Conservation (phyloP, 2,797 vertebrate genomes). For the Ptychobarbus kaznakovi region DNA sequence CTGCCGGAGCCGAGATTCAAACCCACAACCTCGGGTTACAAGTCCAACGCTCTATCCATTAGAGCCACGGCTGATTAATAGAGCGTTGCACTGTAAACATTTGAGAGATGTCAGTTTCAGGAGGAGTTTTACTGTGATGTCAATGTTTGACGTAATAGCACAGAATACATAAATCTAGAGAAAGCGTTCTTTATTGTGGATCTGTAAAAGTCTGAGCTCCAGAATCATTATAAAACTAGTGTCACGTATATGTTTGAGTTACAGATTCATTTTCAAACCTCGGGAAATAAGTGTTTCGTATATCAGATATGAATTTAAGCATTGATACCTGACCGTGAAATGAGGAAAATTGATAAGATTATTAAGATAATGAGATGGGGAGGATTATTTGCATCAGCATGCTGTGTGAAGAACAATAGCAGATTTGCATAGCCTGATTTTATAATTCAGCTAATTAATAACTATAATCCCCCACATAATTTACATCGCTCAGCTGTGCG, state of each 20-base stretch:
- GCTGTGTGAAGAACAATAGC: neutral
- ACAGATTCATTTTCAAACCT: neutral
- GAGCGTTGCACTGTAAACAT: neutral
- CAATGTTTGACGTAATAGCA: neutral
- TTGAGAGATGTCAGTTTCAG: neutral
- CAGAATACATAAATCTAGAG: neutral
- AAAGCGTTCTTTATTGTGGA: neutral
- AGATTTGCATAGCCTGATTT: conserved; percentile 1
- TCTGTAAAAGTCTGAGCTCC: neutral
- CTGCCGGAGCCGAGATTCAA: too few species aligned
- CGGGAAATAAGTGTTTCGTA: neutral
- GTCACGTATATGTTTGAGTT: neutral
- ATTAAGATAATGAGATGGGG: neutral
- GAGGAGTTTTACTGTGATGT: neutral
- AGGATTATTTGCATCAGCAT: neutral
- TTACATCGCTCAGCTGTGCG: neutral
- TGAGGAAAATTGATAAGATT: neutral
- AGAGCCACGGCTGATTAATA: neutral
- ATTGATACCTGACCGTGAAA: neutral
- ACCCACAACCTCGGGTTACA: too few species aligned
- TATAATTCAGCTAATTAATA: neutral
- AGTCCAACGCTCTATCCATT: too few species aligned
- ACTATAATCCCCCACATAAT: neutral
- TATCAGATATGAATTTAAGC: conserved; percentile 2
- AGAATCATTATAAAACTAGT: neutral